These are phyloP conservation scores for Drosophila percnosoma DNA, from an alignment of 2,888 invertebrate species.

Conservation along the genomic window DNA sequence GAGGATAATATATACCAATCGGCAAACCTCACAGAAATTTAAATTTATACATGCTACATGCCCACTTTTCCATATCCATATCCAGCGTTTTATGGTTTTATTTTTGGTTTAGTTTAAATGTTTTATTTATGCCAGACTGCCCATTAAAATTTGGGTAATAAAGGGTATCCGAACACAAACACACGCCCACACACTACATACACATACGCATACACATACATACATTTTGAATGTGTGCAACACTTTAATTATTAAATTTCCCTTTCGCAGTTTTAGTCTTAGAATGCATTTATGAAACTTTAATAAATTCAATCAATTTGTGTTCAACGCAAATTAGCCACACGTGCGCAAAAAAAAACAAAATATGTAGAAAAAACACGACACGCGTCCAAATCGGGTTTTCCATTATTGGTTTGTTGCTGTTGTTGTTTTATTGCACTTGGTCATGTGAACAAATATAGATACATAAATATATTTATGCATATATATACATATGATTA, in stretches of 20 bases:
- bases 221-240: not conserved
- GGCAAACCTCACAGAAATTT: not conserved
- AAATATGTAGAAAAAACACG: not conserved
- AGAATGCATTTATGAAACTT: not conserved
- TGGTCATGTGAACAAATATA: conserved; percentile 7
- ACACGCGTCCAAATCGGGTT: conserved; percentile 4
- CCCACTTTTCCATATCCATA: not conserved
- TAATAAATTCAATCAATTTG: not conserved
- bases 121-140: not conserved
- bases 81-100: not conserved
- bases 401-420: conserved; percentile 2
- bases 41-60: not conserved
- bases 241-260: not conserved
- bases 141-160: not conserved
- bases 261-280: not conserved
- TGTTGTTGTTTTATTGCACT: conserved; percentile 21
- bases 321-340: conserved; percentile 9
- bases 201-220: not conserved
- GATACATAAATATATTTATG: not conserved
- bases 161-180: not conserved
- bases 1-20: not conserved
- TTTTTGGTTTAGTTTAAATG: not conserved
- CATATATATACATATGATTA: not conserved
- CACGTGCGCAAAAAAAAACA: conserved; percentile 8
- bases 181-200: not conserved